Evolutionary conservation across 2,113 vertebrate species (phyloP).

Genomic region (human): GRCh38 chr14:105969501-105970000

Average conservation of each 20-base stretch:
- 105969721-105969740: not conserved
- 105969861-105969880: too few relatives aligned
- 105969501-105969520: not conserved
- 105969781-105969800: too few relatives aligned
- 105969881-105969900: too few relatives aligned
- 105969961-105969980: too few relatives aligned
- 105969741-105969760: not conserved
- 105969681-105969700: not conserved
- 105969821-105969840: too few relatives aligned
- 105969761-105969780: too few relatives aligned
- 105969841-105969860: too few relatives aligned
- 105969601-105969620: not conserved
- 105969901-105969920: too few relatives aligned
- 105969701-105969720: not conserved
- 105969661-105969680: rapidly evolving
- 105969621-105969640: rapidly evolving
- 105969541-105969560: not conserved
- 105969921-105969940: too few relatives aligned
- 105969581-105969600: not conserved
- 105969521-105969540: rapidly evolving
- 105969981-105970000: too few relatives aligned
- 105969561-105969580: not conserved
- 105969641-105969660: not conserved
- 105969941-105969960: too few relatives aligned
- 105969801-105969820: too few relatives aligned